These are phyloP conservation scores for Electrona antarctica DNA, from an alignment of 2,113 vertebrate genomes.

Conservation along the genomic window DNA sequence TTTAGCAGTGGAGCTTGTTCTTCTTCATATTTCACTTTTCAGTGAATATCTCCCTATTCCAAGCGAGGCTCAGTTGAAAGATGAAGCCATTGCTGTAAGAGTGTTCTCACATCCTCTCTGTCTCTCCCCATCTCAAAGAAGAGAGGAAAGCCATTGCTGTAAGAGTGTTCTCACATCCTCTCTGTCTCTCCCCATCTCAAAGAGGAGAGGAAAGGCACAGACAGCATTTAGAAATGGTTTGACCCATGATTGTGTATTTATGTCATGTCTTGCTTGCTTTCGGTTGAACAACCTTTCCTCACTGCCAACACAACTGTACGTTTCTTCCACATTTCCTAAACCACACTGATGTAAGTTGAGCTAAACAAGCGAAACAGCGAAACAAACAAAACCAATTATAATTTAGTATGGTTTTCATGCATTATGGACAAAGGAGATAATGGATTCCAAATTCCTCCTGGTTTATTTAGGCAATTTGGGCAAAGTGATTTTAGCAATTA, in stretches of 20 bases:
- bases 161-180: not conserved
- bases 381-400: conserved; percentile 17
- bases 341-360: no score
- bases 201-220: not conserved
- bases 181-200: not conserved
- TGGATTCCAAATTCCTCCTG: not conserved
- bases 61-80: not conserved
- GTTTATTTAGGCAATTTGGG: no score
- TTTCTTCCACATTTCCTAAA: no score
- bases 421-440: conserved; percentile 4
- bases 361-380: not conserved
- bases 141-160: no score
- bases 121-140: not conserved
- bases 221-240: conserved; percentile 18
- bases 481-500: no score
- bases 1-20: not conserved
- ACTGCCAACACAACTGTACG: no score
- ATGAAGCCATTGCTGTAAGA: not conserved
- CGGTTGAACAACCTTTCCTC: conserved; percentile 10
- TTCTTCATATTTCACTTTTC: conserved; percentile 4
- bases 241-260: conserved; percentile 15
- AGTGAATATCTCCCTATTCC: not conserved
- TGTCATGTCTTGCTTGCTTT: conserved; percentile 26
- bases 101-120: not conserved
- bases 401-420: not conserved